These are phyloP conservation scores for Parascotia fuliginaria DNA, from an alignment of 2,888 invertebrate genomes.

Conservation along the genomic window DNA sequence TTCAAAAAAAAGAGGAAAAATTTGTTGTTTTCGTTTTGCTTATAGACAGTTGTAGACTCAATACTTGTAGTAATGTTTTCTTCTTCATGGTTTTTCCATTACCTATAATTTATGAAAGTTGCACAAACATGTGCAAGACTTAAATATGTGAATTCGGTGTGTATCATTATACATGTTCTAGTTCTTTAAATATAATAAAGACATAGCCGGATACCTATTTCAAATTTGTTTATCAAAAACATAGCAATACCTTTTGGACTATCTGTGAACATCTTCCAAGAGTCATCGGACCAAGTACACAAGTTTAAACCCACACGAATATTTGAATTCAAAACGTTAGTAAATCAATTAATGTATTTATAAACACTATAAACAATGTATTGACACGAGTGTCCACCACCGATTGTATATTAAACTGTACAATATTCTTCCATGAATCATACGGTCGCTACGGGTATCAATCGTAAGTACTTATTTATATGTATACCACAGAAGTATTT, in stretches of 20 bases:
- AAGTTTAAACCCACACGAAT: neutral
- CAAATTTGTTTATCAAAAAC: no score
- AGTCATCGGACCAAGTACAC: constrained; percentile 51
- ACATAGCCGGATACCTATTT: no score
- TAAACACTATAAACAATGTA: constrained; percentile 13
- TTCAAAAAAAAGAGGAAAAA: no score
- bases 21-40: no score
- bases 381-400: constrained; percentile 27
- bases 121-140: no score
- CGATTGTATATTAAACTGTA: constrained; percentile 41
- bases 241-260: constrained; percentile 56
- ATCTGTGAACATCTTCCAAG: constrained; percentile 63
- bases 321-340: neutral
- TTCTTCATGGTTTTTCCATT: no score
- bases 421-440: constrained; percentile 51
- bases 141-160: no score
- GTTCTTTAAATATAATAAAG: no score
- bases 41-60: no score
- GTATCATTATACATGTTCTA: no score
- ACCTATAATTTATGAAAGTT: no score
- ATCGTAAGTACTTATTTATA: constrained; percentile 20
- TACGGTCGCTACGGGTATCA: constrained; percentile 33
- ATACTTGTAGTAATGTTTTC: no score
- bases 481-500: neutral
- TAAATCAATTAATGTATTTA: neutral